Evolutionary conservation across 2,888 invertebrate genomes (phyloP).

Genomic region (Conus canariensis): DNA sequence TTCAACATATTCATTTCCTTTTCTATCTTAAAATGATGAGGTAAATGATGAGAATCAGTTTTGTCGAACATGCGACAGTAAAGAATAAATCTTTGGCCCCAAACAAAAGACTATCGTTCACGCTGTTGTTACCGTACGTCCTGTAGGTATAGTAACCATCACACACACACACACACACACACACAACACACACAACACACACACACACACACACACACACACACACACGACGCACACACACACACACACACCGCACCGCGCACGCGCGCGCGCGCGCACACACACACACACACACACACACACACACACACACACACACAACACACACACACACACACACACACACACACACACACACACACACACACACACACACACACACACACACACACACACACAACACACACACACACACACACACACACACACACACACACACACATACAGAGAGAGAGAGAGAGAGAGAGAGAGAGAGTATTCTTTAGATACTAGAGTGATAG

Average conservation of each 20-base stretch:
- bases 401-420: too few species aligned
- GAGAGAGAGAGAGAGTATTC: too few species aligned
- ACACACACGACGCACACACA: background rate
- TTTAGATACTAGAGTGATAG: too few species aligned
- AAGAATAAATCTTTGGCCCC: too few species aligned
- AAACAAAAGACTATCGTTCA: too few species aligned
- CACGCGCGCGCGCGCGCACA: background rate
- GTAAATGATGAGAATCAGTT: too few species aligned
- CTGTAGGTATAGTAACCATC: background rate
- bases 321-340: background rate
- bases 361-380: background rate
- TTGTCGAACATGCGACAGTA: too few species aligned
- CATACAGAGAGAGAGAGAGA: too few species aligned
- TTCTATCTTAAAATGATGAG: too few species aligned
- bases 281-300: background rate
- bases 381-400: background rate
- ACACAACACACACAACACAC: conserved; percentile 6
- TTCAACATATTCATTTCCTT: too few species aligned
- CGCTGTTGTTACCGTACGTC: too few species aligned
- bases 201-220: conserved; percentile 1
- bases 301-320: background rate
- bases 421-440: too few species aligned
- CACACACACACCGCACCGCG: background rate
- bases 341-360: background rate
- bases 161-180: background rate